Base-by-base conservation (phyloP, 2,113 vertebrate genomes). In the Scopus umbretta region DNA sequence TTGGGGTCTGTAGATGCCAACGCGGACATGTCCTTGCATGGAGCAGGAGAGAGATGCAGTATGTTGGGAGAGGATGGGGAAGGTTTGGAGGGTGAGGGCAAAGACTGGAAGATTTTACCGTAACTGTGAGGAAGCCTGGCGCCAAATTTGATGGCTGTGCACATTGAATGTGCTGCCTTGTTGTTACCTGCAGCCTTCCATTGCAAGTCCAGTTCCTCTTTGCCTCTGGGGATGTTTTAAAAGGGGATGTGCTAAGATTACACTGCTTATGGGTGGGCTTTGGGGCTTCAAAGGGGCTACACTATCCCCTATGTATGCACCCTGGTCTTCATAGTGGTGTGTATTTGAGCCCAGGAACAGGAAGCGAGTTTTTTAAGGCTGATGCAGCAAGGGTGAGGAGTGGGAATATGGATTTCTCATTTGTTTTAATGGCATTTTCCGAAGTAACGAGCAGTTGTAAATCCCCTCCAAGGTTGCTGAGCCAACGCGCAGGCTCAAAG, bases 81-180 rank as follows among this genome's bases (percentile, higher is more conserved):
- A 66, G 88, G 78, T 25, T 38, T 81, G 72, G 47, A 36, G 16
- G 11, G 10, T 11, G 29, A 76, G 53, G 29, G 25, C 29, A 32
- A 56, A 73, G 27, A 10, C n/a, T 26, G 38, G 56, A 59, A 52
- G 21, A 45, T 81, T 65, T 71, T 23, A 29, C 34, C 2, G 1
- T 32, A 22, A n/a, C 70, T 0, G 0, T 16, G 47, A 61, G 47
- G 61, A 73, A 50, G 47, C 61, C 63, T n/a, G 52, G 80, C 11
- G 19, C 56, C 52, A n/a, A 8, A 19, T 49, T 7, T 22, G 26
- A 26, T 19, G 32, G 71, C 40, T 61, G 38, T 55, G n/a, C 19
- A 7, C 0, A 0, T 15, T 19, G 38, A 25, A 34, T 0, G 0
- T 12, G 36, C 62, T 80, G 43, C 30, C 30, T 47, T 2, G 1